These are phyloP conservation scores for Scaptodrosophila latifasciaeformis DNA, from an alignment of 2,888 invertebrate genomes.

Conservation along the genomic window DNA sequence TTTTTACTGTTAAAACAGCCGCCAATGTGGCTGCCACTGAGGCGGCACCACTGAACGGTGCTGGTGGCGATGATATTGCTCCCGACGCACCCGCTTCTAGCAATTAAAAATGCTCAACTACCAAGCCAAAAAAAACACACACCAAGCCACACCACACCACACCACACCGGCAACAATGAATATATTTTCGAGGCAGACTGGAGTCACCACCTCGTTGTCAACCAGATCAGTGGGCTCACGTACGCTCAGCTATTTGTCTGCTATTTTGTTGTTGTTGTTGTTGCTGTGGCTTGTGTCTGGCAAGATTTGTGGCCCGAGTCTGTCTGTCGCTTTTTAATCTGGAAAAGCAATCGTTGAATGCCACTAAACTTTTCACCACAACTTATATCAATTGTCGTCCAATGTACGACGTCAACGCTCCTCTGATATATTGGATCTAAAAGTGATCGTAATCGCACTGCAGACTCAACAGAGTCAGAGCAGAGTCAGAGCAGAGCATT, in stretches of 20 bases:
- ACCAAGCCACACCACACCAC: background rate
- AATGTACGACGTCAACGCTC: slow-evolving; percentile 70
- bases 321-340: slow-evolving; percentile 67
- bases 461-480: too few relatives aligned
- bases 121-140: slow-evolving; percentile 31
- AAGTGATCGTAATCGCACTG: slow-evolving; percentile 70
- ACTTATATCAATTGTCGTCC: slow-evolving; percentile 73
- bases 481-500: slow-evolving; percentile 40
- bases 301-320: slow-evolving; percentile 58
- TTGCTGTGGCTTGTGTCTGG: slow-evolving; percentile 56
- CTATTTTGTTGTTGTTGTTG: slow-evolving; percentile 46
- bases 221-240: slow-evolving; percentile 45
- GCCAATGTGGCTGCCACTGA: slow-evolving; percentile 56
- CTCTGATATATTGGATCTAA: slow-evolving; percentile 72
- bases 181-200: background rate
- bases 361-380: slow-evolving; percentile 71
- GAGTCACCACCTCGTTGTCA: slow-evolving; percentile 13
- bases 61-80: slow-evolving; percentile 2
- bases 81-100: too few relatives aligned
- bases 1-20: slow-evolving; percentile 65
- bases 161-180: background rate
- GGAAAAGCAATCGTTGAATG: slow-evolving; percentile 71
- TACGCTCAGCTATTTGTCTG: slow-evolving; percentile 65
- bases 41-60: background rate
- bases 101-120: slow-evolving; percentile 64